phyloP scores from a whole-genome alignment of 2,113 vertebrate genomes.

The Gymnogyps californianus region DNA sequence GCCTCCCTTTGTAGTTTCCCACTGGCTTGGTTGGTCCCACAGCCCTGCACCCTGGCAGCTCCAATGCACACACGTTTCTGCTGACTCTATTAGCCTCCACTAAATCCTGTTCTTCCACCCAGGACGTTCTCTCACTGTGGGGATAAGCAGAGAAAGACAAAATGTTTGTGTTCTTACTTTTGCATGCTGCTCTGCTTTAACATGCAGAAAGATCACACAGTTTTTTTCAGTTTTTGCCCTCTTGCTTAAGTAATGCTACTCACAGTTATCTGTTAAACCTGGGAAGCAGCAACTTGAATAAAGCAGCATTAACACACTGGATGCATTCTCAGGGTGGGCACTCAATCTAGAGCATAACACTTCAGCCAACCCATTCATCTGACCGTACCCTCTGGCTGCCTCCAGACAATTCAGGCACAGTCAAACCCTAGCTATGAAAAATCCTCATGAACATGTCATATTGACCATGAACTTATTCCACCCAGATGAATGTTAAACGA shows the following conservation, averaged over 20 bases:
- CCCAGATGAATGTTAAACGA: neutral
- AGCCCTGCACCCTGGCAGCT: neutral
- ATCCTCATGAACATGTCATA: neutral
- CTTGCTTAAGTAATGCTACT: neutral
- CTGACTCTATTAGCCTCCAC: neutral
- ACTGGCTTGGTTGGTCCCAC: neutral
- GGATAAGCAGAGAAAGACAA: neutral
- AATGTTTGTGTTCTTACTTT: neutral
- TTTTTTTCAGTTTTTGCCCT: neutral
- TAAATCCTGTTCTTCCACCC: neutral
- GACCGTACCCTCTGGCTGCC: neutral
- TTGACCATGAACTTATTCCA: neutral
- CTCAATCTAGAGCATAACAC: neutral
- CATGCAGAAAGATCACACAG: neutral
- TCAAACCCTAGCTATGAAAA: neutral
- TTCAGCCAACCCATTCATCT: neutral
- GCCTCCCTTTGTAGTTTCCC: neutral
- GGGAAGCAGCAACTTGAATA: neutral
- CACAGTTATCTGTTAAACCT: neutral
- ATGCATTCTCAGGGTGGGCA: neutral
- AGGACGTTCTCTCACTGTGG: neutral
- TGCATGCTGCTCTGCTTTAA: neutral
- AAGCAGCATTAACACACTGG: neutral
- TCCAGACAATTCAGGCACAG: neutral
- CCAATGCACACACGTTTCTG: neutral